Base-by-base conservation (phyloP, 2,888 invertebrate species). In the Trichopria drosophilae region DNA sequence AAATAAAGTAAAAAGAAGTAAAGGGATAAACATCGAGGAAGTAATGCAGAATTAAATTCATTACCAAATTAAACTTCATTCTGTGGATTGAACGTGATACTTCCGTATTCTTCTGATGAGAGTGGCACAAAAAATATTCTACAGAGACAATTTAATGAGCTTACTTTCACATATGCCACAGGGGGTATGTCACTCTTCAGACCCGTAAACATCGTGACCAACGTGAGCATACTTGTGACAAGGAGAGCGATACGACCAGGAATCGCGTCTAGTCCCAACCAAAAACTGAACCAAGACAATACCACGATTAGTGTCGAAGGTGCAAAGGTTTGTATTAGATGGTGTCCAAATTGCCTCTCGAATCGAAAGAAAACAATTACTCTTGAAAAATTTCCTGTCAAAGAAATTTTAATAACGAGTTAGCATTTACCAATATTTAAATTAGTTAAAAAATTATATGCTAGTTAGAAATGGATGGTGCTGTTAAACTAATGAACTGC, bases 261-360 rank as follows among this genome's bases (percentile, higher is more conserved):
- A 41, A 90, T 87, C 0, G 90, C 90, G 66, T 91, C 91, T 62
- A 90, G 74, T 37, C 89, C 90, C 20, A 91, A 73, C 90, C 90
- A 91, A 72, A 91, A 91, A 66, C 90, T 89, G 71, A 90, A 90
- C 90, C 90, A 91, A 3, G 89, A 90, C 6, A 91, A 72, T 81
- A 89, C 86, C 7, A 91, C 90, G 6, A 91, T 88, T 22, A 91
- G 75, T 1, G 87, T 86, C 2, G 90, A 90, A 0, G 91, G 91
- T 1, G 89, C 88, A 71, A 90, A 91, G 6, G 90, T 89, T 73
- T 90, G 90, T 58, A 90, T 90, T 41, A 91, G 76, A 67, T 90
- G 90, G 71, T 90, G 90, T 0, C 90, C 90, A 43, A 91, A 88
- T 75, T 90, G 88, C 7, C 90, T 81, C 74, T 90, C 89, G 66